phyloP scores from a whole-genome alignment of 1,140 invertebrate genomes.

The Harpegnathos saltator region DNA sequence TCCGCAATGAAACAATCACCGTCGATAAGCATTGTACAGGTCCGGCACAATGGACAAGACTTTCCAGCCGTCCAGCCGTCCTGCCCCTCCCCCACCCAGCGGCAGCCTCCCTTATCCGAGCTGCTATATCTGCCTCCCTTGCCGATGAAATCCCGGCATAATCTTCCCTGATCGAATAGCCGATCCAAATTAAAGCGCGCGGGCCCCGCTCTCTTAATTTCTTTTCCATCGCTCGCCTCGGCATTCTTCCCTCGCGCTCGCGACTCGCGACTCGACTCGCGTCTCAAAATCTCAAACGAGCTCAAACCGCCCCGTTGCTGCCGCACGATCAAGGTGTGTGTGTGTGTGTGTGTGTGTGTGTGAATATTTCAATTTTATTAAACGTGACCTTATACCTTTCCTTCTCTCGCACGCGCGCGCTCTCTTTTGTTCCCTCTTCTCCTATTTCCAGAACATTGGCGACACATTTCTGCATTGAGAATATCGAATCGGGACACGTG shows the following conservation, averaged over 20 bases:
- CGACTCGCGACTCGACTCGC: too few species aligned
- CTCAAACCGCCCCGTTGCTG: too few species aligned
- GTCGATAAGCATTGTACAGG: conserved; percentile 74
- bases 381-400: too few species aligned
- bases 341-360: too few species aligned
- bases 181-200: conserved; percentile 50
- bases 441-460: neutral
- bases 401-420: too few species aligned
- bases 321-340: too few species aligned
- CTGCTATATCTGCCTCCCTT: conserved; percentile 46
- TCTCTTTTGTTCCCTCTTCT: too few species aligned
- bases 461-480: conserved; percentile 9
- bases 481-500: conserved; percentile 12
- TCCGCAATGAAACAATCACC: conserved; percentile 71
- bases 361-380: too few species aligned
- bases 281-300: neutral
- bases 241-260: neutral
- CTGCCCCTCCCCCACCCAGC: neutral
- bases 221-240: conserved; percentile 8
- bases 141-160: conserved; percentile 56
- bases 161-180: conserved; percentile 59
- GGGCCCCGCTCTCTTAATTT: conserved; percentile 36
- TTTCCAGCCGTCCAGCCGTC: conserved; percentile 59
- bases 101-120: conserved; percentile 15
- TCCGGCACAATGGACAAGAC: conserved; percentile 73